Evolutionary conservation across 2,888 invertebrate genomes (phyloP).

Genomic region (Lithophane socia): DNA sequence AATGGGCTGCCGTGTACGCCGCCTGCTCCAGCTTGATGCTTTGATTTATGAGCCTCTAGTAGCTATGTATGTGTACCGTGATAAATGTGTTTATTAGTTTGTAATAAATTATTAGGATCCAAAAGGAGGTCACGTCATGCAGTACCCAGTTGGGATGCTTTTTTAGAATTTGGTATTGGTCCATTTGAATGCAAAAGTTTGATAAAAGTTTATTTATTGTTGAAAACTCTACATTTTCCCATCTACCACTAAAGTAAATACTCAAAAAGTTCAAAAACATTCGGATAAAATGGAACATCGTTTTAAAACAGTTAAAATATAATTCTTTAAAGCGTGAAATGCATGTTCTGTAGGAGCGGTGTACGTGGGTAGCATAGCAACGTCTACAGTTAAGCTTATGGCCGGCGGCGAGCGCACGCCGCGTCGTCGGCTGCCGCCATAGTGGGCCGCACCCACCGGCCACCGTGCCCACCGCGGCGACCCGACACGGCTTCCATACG

Average conservation of each 20-base stretch:
- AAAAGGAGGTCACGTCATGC: slow-evolving; percentile 36
- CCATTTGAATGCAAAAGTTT: background rate
- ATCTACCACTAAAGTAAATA: background rate
- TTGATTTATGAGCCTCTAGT: slow-evolving; percentile 73
- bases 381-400: slow-evolving; percentile 65
- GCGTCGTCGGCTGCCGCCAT: slow-evolving; percentile 47
- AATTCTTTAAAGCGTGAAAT: slow-evolving; percentile 67
- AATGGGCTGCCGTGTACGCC: slow-evolving; percentile 85
- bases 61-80: slow-evolving; percentile 62
- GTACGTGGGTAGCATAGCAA: slow-evolving; percentile 67
- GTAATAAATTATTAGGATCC: slow-evolving; percentile 55
- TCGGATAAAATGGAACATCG: slow-evolving; percentile 38
- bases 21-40: slow-evolving; percentile 80
- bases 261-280: slow-evolving; percentile 8
- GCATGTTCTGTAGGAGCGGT: slow-evolving; percentile 62
- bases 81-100: slow-evolving; percentile 68
- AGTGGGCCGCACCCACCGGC: slow-evolving; percentile 70
- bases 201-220: background rate
- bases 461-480: slow-evolving; percentile 66
- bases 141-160: background rate
- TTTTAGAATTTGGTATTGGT: background rate
- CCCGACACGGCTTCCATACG: slow-evolving; percentile 63
- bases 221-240: background rate
- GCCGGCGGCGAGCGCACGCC: slow-evolving; percentile 59
- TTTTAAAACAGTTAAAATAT: slow-evolving; percentile 62